phyloP scores from a whole-genome alignment of 2,888 invertebrate species.

The Marronus borbonicus region DNA sequence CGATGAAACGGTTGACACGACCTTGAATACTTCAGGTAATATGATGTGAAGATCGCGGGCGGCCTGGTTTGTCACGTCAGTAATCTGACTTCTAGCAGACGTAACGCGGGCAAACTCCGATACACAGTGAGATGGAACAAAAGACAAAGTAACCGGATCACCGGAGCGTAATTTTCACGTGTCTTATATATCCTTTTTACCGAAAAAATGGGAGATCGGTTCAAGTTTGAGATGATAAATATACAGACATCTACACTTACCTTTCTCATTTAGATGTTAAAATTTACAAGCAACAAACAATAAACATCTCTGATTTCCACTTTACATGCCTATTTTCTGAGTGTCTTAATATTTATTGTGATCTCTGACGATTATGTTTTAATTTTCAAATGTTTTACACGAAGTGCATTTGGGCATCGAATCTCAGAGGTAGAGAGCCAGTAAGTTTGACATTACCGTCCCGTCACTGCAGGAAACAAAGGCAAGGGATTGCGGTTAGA shows the following conservation, averaged over 20 bases:
- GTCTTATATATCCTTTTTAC: conserved; percentile 17
- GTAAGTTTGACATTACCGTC: too few species aligned
- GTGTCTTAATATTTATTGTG: too few species aligned
- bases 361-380: too few species aligned
- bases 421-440: too few species aligned
- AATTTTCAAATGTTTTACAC: too few species aligned
- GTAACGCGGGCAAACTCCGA: conserved; percentile 60
- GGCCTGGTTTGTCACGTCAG: conserved; percentile 65
- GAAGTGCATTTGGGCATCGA: too few species aligned
- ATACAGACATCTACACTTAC: conserved; percentile 25
- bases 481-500: too few species aligned
- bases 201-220: conserved; percentile 7
- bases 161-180: conserved; percentile 27
- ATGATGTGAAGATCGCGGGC: conserved; percentile 66
- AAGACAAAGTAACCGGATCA: conserved; percentile 37
- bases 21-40: conserved; percentile 65
- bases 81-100: conserved; percentile 65
- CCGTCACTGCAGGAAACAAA: too few species aligned
- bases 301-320: too few species aligned
- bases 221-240: conserved; percentile 36
- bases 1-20: conserved; percentile 56
- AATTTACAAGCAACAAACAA: too few species aligned
- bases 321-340: too few species aligned
- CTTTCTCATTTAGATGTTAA: too few species aligned
- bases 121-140: conserved; percentile 28